phyloP scores from a whole-genome alignment of 2,888 invertebrate genomes.

The Trypoxylon attenuatum region DNA sequence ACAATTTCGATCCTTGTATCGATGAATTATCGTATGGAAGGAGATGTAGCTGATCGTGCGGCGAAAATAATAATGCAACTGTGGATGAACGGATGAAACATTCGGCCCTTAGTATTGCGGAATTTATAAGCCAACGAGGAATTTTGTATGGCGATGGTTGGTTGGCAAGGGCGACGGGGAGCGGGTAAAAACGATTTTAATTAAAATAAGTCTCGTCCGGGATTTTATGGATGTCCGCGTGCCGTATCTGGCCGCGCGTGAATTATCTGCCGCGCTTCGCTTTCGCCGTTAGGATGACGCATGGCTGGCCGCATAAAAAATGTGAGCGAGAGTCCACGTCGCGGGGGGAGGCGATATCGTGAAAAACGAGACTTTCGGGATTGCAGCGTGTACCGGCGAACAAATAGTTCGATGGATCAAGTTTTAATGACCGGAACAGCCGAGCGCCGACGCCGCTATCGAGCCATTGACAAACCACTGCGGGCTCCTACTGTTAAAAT shows the following conservation, averaged over 20 bases:
- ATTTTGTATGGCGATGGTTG: no score
- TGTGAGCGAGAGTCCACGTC: conserved; percentile 54
- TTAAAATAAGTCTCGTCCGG: conserved; percentile 40
- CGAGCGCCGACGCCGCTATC: conserved; percentile 59
- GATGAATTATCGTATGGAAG: no score
- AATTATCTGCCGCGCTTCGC: conserved; percentile 57
- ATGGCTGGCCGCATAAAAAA: conserved; percentile 56
- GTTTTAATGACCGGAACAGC: conserved; percentile 63
- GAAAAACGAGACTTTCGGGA: conserved; percentile 61
- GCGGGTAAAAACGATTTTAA: conserved; percentile 25
- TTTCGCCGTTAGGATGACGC: conserved; percentile 58
- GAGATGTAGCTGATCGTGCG: no score
- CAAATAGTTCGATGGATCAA: conserved; percentile 63
- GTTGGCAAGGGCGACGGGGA: no score
- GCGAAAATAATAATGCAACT: no score
- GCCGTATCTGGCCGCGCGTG: conserved; percentile 29
- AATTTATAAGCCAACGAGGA: conserved; percentile 11
- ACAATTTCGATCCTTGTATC: no score
- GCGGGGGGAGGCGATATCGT: conserved; percentile 54
- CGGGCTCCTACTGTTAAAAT: conserved; percentile 50
- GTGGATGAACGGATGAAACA: no score
- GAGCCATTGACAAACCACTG: conserved; percentile 63
- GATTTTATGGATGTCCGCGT: conserved; percentile 38
- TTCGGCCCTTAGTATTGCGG: not conserved
- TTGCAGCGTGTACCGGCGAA: conserved; percentile 58